phyloP scores from a whole-genome alignment of 2,113 vertebrate species.

The pig (Sus scrofa) region DNA sequence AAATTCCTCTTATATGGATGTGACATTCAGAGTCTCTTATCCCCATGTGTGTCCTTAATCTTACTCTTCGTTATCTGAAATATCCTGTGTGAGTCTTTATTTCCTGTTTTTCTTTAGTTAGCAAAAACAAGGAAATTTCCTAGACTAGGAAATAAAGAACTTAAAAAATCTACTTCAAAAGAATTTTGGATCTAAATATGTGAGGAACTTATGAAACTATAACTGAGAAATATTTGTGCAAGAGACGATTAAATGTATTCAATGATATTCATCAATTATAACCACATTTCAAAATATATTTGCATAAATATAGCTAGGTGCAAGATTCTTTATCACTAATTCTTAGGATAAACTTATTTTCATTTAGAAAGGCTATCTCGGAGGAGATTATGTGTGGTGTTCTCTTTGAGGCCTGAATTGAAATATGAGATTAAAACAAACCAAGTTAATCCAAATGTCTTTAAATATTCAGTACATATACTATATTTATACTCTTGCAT shows the following conservation, averaged over 20 bases:
- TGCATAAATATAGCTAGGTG: neutral
- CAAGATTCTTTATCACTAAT: slow-evolving; percentile 9
- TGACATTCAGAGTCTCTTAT: neutral
- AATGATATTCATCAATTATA: slow-evolving; percentile 37
- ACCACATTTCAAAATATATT: neutral
- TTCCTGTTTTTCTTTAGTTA: neutral
- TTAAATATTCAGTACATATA: neutral
- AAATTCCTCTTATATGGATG: neutral
- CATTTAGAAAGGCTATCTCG: neutral
- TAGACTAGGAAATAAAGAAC: neutral
- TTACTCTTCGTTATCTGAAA: neutral
- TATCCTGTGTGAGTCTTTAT: neutral
- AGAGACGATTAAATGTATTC: neutral
- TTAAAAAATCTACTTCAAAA: slow-evolving; percentile 23
- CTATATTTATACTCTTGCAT: neutral
- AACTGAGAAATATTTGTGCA: neutral
- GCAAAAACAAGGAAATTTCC: neutral
- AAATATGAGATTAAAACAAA: slow-evolving; percentile 42
- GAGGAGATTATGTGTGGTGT: neutral
- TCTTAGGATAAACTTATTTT: slow-evolving; percentile 36
- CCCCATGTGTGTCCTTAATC: neutral
- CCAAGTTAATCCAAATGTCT: neutral
- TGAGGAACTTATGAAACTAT: neutral
- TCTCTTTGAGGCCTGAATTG: slow-evolving; percentile 9
- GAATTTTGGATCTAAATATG: neutral